These are phyloP conservation scores for Pantherophis alleghaniensis DNA, from an alignment of 2,797 vertebrate genomes.

Conservation along the genomic window DNA sequence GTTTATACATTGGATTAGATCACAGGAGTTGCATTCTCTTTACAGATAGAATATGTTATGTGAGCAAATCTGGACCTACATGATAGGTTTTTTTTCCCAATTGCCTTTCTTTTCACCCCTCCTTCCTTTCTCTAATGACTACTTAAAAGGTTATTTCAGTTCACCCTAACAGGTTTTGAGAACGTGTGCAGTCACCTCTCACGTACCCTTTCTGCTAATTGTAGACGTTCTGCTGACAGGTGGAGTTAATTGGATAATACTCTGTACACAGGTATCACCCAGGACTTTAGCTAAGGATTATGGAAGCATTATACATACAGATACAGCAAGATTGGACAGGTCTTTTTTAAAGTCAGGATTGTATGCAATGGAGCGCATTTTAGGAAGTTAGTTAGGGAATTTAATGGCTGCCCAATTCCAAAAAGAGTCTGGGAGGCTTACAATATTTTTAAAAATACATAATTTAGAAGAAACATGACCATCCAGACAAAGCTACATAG, in stretches of 20 bases:
- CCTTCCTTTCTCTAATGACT: background rate
- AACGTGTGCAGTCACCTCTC: background rate
- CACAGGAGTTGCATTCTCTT: background rate
- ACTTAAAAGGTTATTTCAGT: background rate
- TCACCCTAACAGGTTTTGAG: background rate
- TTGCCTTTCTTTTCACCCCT: background rate
- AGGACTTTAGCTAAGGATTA: background rate
- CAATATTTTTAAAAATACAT: background rate
- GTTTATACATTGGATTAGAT: conserved; percentile 25
- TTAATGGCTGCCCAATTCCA: background rate
- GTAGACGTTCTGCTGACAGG: background rate
- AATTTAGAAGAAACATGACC: background rate
- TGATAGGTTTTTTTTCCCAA: background rate
- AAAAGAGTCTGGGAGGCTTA: background rate
- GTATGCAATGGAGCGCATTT: background rate
- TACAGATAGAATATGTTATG: background rate
- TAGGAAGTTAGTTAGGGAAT: background rate
- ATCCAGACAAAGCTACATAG: background rate
- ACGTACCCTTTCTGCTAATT: background rate
- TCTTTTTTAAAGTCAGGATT: background rate
- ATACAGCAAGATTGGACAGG: background rate
- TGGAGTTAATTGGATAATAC: background rate
- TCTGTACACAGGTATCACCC: background rate
- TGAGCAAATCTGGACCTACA: background rate
- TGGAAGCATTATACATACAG: background rate